phyloP scores from a whole-genome alignment of 1,140 invertebrate species.

The Ostrea edulis region DNA sequence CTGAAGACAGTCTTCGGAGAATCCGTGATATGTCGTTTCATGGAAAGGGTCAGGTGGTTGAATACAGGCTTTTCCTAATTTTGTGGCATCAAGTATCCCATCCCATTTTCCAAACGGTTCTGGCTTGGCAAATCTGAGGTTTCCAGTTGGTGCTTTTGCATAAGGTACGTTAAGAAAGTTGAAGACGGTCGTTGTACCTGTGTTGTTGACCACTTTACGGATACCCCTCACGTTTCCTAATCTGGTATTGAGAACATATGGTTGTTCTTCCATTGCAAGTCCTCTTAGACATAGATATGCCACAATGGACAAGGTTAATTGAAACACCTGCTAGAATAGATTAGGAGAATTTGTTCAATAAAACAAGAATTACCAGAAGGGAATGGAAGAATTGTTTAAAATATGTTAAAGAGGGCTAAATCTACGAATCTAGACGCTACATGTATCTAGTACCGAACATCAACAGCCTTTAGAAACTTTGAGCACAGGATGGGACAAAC shows the following conservation, averaged over 20 bases:
- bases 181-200: neutral
- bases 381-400: too few relatives aligned
- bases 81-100: constrained; percentile 56
- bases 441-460: too few relatives aligned
- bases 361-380: neutral
- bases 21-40: neutral
- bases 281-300: neutral
- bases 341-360: neutral
- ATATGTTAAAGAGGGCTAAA: too few relatives aligned
- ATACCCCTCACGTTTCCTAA: constrained; percentile 1
- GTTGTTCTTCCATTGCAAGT: neutral
- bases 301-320: neutral
- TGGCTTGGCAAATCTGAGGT: constrained; percentile 92
- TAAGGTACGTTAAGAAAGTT: constrained; percentile 93
- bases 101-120: constrained; percentile 80
- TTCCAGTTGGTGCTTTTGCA: constrained; percentile 93
- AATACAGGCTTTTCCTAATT: constrained; percentile 82
- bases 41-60: constrained; percentile 79
- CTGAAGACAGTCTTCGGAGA: constrained; percentile 97
- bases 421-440: too few relatives aligned
- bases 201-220: neutral
- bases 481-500: too few relatives aligned
- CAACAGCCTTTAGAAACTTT: too few relatives aligned
- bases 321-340: neutral
- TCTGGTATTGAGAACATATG: neutral